Evolutionary conservation across 2,888 invertebrate genomes (phyloP), one percentile per base, ranked within the genome.

Genomic region (Eurytoma californica): DNA sequence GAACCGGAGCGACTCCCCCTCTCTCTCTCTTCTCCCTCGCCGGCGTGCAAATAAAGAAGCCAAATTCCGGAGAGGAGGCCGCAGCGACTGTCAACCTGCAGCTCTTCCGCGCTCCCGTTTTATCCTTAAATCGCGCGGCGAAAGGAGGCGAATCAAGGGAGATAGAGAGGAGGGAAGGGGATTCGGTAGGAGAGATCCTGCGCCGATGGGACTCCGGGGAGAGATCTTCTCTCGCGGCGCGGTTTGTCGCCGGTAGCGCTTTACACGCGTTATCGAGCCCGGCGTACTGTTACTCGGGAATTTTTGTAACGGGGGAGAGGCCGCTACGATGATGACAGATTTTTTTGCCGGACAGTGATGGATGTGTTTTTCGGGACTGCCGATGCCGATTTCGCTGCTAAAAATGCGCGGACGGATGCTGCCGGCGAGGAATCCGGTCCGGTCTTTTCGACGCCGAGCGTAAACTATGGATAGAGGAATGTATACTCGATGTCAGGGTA

Each of bases 1-100:
- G n/a, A 14, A 53, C 53, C 53, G 18, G 30, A 39, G n/a, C 39
- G 16, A 18, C 18, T 63, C 63, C 68, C 57, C 47, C 58, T n/a
- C 58, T 68, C 49, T 67, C 24, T 68, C 67, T 67, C 18, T 39
- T 39, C 39, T 61, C 72, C n/a, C 53, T 16, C n/a, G 14, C 67
- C 3, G 55, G 14, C 39, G 61, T 55, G 74, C 76, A 80, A 80
- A 77, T 80, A 80, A 80, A 80, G 67, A 77, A 77, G 76, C 72
- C 76, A 60, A 72, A 80, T 80, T 80, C 79, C 79, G 65, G 28
- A 39, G 18, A 57, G 49, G 77, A 66, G 16, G 61, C 39, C 12
- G 13, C 73, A 73, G 78, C 68, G 78, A 73, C 78, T 73, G 73
- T 79, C 78, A 79, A 79, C 73, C 73, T 63, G 76, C n/a, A 39